Evolutionary conservation across 2,888 invertebrate species (phyloP), one percentile per base, ranked within the genome.

Genomic region (Lasioglossum morio): DNA sequence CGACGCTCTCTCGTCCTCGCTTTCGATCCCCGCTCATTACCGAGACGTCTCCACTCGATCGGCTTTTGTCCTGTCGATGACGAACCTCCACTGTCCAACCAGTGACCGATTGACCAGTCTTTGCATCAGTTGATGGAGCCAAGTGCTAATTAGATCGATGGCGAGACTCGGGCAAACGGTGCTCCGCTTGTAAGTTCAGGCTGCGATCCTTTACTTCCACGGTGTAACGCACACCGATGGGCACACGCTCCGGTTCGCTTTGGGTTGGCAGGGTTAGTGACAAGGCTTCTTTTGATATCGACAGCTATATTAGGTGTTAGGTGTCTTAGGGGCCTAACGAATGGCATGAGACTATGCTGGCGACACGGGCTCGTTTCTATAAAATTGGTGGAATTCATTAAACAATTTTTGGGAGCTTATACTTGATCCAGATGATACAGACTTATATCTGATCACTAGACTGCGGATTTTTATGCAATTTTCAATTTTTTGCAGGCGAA

Each of bases 1-100:
- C 90, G 90, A 90, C 90, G 90, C 90, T 84, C 85, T 90, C 80
- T 34, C 37, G 77, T n/a, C 70, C 57, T 72, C 48, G 69, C 72
- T 81, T 82, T 90, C 84, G 88, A 90, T 86, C 77, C 80, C 57
- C 81, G 69, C 81, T 79, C 80, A 76, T 53, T 72, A 79, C 75
- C 70, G 75, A 75, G 57, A 77, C 72, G 69, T 77, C 80, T 74
- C 82, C 72, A 37, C 89, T 76, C 74, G 72, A 30, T 69, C 79
- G 16, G 30, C 79, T 74, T 77, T 63, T 75, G 60, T 30, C 70
- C 75, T 76, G 77, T 46, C 53, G 74, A 75, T 74, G 37, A 84
- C 63, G 72, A 53, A 74, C n/a, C 53, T 69, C 34, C 63, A 43
- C 30, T 53, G 70, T 72, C 2, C 19, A 34, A 60, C 19, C 84